Evolutionary conservation across 2,113 vertebrate genomes (phyloP).

Genomic region (Seriola quinqueradiata): DNA sequence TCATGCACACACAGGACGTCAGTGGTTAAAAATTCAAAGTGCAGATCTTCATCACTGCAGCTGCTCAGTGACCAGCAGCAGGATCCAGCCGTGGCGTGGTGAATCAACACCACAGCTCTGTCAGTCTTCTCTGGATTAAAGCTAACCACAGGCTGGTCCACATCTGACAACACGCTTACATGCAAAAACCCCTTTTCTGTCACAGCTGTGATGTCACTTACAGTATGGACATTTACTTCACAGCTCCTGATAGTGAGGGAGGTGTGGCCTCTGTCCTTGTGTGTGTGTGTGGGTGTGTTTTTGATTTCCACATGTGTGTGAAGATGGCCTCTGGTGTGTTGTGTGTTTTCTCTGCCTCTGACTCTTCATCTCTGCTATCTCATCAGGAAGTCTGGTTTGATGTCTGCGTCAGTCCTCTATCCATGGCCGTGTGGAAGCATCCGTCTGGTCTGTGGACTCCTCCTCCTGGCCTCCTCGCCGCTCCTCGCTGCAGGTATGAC

Average conservation of each 20-base stretch:
- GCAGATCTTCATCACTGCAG: background rate
- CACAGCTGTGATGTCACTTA: background rate
- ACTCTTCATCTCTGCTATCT: constrained; percentile 26
- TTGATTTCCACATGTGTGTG: background rate
- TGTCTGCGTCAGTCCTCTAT: constrained; percentile 72
- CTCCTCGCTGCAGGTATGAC: constrained; percentile 75
- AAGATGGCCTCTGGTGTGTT: background rate
- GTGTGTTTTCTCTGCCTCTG: constrained; percentile 5
- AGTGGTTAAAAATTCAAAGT: background rate
- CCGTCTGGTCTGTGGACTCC: constrained; percentile 67
- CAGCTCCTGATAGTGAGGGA: background rate
- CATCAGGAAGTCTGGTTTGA: constrained; percentile 73
- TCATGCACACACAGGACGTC: background rate
- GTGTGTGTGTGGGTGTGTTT: background rate
- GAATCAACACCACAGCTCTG: background rate
- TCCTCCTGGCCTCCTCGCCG: constrained; percentile 71
- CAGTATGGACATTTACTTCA: background rate
- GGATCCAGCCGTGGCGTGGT: background rate
- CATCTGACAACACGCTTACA: background rate
- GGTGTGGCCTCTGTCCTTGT: background rate
- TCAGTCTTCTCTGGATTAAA: background rate
- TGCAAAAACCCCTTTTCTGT: background rate
- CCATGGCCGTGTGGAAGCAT: constrained; percentile 68
- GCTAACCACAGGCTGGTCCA: background rate
- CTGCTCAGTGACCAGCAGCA: background rate